phyloP scores from a whole-genome alignment of 1,140 invertebrate genomes.

The Bombus haemorrhoidalis region DNA sequence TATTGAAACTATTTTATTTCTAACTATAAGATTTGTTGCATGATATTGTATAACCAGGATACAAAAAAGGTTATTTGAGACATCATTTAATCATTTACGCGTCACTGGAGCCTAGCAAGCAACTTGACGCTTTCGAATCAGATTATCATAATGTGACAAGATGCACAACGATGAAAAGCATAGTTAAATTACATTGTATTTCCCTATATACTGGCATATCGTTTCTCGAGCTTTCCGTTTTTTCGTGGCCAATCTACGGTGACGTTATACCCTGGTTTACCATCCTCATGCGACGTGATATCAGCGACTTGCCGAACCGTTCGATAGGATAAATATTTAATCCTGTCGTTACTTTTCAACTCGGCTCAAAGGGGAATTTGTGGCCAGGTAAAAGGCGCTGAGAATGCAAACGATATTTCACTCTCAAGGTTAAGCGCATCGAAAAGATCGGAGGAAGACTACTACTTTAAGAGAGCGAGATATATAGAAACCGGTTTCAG shows the following conservation, averaged over 20 bases:
- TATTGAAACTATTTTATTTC: too few relatives aligned
- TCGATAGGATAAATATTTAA: constrained; percentile 9
- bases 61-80: background rate
- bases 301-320: background rate
- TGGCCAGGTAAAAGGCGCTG: background rate
- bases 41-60: background rate
- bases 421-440: background rate
- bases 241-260: too few relatives aligned
- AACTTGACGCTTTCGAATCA: background rate
- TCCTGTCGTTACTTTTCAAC: background rate
- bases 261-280: background rate
- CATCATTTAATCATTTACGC: background rate
- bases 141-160: background rate
- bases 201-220: background rate
- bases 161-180: background rate
- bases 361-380: background rate
- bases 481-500: background rate
- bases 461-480: background rate
- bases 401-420: background rate
- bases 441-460: background rate
- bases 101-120: background rate
- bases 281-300: background rate
- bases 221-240: background rate
- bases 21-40: too few relatives aligned
- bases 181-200: constrained; percentile 2